Percentiles rank a stretch among this genome's conserved stretches.
phyloP scores from a whole-genome alignment of 30 jellyfish, hydroid and myxozoan genomes.

The Turritopsis dohrnii region DNA sequence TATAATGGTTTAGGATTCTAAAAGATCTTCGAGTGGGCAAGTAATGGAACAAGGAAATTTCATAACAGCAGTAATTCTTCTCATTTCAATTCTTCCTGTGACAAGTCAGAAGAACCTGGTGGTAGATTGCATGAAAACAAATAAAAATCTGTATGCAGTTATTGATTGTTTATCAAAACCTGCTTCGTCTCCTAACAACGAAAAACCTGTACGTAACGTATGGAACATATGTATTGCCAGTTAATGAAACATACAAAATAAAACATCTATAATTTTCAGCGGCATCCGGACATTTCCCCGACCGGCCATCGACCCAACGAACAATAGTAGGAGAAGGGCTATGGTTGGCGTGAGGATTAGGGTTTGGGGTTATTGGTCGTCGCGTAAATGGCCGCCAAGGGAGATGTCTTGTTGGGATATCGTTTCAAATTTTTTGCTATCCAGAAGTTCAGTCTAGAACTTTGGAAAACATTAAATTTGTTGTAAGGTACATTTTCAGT shows the following conservation, averaged over 20 bases:
- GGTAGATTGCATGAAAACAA: background rate
- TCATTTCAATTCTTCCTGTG: background rate
- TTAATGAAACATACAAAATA: background rate
- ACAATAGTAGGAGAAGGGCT: too few species aligned
- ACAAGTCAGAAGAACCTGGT: background rate
- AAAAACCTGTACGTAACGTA: background rate
- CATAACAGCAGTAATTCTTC: background rate
- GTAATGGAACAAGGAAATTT: background rate
- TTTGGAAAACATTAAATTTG: too few species aligned
- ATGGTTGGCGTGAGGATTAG: too few species aligned
- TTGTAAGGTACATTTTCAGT: too few species aligned
- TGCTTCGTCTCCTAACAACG: background rate
- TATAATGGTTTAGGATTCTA: background rate
- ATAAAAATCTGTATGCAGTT: background rate
- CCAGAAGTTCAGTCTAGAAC: too few species aligned
- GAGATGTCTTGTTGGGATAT: too few species aligned
- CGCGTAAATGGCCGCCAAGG: too few species aligned
- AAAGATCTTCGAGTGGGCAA: background rate
- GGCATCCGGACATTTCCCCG: too few species aligned
- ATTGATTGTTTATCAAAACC: background rate
- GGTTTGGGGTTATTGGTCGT: too few species aligned
- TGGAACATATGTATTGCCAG: background rate
- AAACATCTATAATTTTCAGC: too few species aligned
- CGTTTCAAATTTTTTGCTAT: too few species aligned
- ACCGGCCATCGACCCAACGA: too few species aligned